Evolutionary conservation across 2,113 vertebrate genomes (phyloP).

Genomic region (Blennius ocellaris): DNA sequence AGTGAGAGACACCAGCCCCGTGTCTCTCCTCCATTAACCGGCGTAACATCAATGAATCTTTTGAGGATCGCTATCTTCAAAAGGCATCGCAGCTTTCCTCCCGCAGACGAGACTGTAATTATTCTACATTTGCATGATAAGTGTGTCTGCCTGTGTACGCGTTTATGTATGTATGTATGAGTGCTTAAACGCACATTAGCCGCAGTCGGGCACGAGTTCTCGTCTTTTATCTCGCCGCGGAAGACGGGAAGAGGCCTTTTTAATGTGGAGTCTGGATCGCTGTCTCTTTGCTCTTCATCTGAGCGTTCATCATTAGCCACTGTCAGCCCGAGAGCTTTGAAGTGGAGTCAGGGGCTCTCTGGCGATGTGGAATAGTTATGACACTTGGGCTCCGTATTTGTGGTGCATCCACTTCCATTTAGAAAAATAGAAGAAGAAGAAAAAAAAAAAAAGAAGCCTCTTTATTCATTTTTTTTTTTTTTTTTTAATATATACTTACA

Average conservation of each 20-base stretch:
- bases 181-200: slow-evolving; percentile 79
- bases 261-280: slow-evolving; percentile 67
- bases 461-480: no score
- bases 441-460: no score
- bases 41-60: slow-evolving; percentile 73
- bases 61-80: slow-evolving; percentile 75
- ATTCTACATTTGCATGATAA: slow-evolving; percentile 80
- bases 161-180: slow-evolving; percentile 75
- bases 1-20: slow-evolving; percentile 38
- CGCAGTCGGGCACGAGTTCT: slow-evolving; percentile 44
- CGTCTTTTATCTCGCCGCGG: slow-evolving; percentile 71
- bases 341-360: slow-evolving; percentile 71
- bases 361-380: slow-evolving; percentile 59
- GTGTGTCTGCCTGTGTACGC: slow-evolving; percentile 70
- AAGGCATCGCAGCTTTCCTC: slow-evolving; percentile 59
- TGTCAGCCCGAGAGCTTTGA: slow-evolving; percentile 75
- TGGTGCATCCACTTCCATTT: slow-evolving; percentile 47
- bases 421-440: no score
- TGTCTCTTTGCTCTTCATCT: slow-evolving; percentile 78
- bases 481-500: slow-evolving; percentile 1
- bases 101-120: slow-evolving; percentile 75
- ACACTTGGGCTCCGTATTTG: slow-evolving; percentile 59
- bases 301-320: slow-evolving; percentile 80
- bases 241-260: slow-evolving; percentile 69
- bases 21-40: slow-evolving; percentile 59